These are phyloP conservation scores for Heteronetta atricapilla DNA, from an alignment of 2,113 vertebrate species.

Conservation along the genomic window DNA sequence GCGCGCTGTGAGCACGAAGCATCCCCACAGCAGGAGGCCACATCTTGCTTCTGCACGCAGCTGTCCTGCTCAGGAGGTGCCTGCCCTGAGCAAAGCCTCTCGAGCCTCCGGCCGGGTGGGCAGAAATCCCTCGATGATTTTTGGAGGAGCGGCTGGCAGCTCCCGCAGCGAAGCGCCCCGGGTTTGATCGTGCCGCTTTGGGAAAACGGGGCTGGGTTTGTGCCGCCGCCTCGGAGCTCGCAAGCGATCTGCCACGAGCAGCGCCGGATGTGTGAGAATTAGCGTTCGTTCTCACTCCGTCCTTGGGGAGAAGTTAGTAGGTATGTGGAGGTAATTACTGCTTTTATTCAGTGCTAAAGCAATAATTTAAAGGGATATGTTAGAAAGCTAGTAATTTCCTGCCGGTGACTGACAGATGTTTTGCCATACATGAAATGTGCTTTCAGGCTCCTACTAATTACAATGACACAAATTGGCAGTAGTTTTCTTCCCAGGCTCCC, in stretches of 20 bases:
- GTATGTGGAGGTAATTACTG: slow-evolving; percentile 55
- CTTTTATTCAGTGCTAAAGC: slow-evolving; percentile 15
- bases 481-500: slow-evolving; percentile 27
- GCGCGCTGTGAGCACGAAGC: rapidly evolving
- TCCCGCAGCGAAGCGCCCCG: rapidly evolving
- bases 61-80: neutral
- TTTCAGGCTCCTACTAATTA: slow-evolving; percentile 62
- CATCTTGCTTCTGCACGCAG: neutral
- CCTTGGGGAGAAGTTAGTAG: neutral
- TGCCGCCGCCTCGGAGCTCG: neutral
- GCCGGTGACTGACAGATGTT: slow-evolving; percentile 64
- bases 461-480: neutral
- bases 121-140: neutral
- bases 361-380: slow-evolving; percentile 28
- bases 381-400: slow-evolving; percentile 70
- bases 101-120: neutral
- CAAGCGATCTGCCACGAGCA: rapidly evolving
- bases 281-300: neutral
- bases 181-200: neutral
- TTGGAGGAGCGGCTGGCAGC: neutral
- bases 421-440: slow-evolving; percentile 34
- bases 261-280: rapidly evolving
- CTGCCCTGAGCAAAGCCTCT: neutral
- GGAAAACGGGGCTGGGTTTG: rapidly evolving
- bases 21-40: rapidly evolving